Percentiles rank a stretch among this genome's conserved stretches.
phyloP scores from a whole-genome alignment of 1,140 invertebrate genomes.

The Metaphire vulgaris region DNA sequence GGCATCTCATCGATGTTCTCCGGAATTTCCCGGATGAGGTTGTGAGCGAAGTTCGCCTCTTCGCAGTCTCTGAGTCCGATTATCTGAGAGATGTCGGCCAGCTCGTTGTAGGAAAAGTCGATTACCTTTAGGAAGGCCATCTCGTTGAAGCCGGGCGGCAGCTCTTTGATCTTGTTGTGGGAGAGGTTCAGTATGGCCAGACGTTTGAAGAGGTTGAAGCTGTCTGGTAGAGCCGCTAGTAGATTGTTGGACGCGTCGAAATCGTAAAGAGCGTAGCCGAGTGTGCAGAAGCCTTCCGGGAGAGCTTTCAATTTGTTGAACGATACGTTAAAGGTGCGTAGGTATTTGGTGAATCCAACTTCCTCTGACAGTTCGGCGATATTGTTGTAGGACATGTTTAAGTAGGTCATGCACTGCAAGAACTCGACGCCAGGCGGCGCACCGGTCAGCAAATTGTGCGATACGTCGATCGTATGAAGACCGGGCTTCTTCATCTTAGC shows the following conservation, averaged over 20 bases:
- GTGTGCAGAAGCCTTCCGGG: constrained; percentile 42
- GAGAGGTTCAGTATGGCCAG: constrained; percentile 41
- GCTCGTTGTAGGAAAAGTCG: constrained; percentile 33
- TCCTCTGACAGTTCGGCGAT: constrained; percentile 39
- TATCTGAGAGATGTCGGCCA: constrained; percentile 12
- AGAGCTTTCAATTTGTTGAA: constrained; percentile 40
- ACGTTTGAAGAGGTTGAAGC: constrained; percentile 34
- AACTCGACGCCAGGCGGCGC: constrained; percentile 39
- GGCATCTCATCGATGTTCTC: constrained; percentile 41
- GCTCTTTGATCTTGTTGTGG: constrained; percentile 39
- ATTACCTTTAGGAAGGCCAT: constrained; percentile 38
- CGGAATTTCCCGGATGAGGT: constrained; percentile 39
- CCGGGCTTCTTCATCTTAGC: constrained; percentile 40
- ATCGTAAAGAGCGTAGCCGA: constrained; percentile 36
- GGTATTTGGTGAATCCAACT: constrained; percentile 41
- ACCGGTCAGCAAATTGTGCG: constrained; percentile 42
- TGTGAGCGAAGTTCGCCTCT: constrained; percentile 22
- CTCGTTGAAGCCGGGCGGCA: constrained; percentile 38
- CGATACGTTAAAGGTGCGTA: constrained; percentile 39
- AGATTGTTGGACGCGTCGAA: constrained; percentile 17
- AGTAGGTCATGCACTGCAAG: constrained; percentile 39
- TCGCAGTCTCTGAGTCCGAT: constrained; percentile 14
- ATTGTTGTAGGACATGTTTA: constrained; percentile 44
- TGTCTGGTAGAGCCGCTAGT: constrained; percentile 36
- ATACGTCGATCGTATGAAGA: constrained; percentile 39